Evolutionary conservation across 2,888 invertebrate genomes (phyloP).

Genomic region (Clostera curtula): DNA sequence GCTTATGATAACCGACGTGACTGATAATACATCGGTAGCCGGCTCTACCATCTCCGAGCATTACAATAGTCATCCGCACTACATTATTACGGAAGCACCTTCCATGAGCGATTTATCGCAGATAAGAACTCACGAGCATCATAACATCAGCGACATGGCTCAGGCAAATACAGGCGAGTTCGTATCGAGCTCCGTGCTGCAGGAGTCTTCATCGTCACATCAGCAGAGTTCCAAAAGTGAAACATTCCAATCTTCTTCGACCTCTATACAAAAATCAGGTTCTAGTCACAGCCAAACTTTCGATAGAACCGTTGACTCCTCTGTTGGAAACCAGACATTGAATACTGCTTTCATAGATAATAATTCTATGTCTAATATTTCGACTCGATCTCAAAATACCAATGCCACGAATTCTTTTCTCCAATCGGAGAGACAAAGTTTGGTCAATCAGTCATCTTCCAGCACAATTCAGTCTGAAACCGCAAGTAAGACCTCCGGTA

Average conservation of each 20-base stretch:
- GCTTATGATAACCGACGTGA: constrained; percentile 69
- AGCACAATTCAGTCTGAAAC: constrained; percentile 16
- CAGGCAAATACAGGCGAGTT: constrained; percentile 60
- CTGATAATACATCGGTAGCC: constrained; percentile 62
- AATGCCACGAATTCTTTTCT: constrained; percentile 57
- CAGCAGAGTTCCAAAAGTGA: constrained; percentile 60
- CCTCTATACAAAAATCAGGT: constrained; percentile 54
- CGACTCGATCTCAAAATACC: constrained; percentile 48
- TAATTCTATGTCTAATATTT: constrained; percentile 32
- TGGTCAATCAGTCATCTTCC: constrained; percentile 37
- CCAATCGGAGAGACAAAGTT: constrained; percentile 56
- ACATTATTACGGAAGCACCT: constrained; percentile 70
- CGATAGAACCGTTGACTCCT: constrained; percentile 54
- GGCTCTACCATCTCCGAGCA: constrained; percentile 67
- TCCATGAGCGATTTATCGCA: constrained; percentile 66
- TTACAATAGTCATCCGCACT: constrained; percentile 70
- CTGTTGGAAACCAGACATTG: constrained; percentile 49
- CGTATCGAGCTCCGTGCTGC: constrained; percentile 50
- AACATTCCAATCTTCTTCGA: constrained; percentile 58
- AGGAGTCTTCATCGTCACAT: constrained; percentile 57
- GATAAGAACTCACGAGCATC: constrained; percentile 45
- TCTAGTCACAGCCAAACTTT: constrained; percentile 54
- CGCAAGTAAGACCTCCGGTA: constrained; percentile 11
- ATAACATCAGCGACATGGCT: constrained; percentile 65
- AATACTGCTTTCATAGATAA: constrained; percentile 65